Conservation (phyloP, 2,113 vertebrate genomes). For the Hepsetus odoe region DNA sequence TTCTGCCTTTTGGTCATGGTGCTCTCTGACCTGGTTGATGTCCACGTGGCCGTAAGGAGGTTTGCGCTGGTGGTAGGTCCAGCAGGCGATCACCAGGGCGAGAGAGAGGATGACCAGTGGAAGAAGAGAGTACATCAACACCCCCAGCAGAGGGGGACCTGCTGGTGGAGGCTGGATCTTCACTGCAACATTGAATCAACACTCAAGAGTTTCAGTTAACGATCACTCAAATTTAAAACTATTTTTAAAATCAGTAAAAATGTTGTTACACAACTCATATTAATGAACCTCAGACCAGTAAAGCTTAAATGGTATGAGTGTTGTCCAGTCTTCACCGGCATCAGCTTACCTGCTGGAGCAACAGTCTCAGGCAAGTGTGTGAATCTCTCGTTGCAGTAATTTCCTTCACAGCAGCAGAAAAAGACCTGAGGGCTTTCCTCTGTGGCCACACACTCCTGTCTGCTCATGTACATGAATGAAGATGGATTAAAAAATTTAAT, state of each 20-base stretch:
- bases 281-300: too few relatives aligned
- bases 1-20: background rate
- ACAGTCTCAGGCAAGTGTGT: conserved; percentile 91
- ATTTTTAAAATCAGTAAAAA: too few relatives aligned
- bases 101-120: conserved; percentile 90
- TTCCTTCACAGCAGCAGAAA: conserved; percentile 99
- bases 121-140: conserved; percentile 93
- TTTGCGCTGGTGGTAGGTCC: conserved; percentile 96
- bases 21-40: conserved; percentile 84
- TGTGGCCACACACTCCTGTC: conserved; percentile 95
- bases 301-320: background rate
- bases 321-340: background rate
- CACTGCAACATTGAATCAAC: conserved; percentile 70
- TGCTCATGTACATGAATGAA: conserved; percentile 57
- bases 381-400: conserved; percentile 97
- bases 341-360: conserved; percentile 66
- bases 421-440: conserved; percentile 98
- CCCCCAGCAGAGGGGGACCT: conserved; percentile 85
- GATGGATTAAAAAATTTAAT: background rate
- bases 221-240: too few relatives aligned
- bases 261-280: too few relatives aligned
- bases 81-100: conserved; percentile 88
- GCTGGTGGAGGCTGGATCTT: conserved; percentile 78
- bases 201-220: background rate
- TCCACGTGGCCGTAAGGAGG: conserved; percentile 94